These are phyloP conservation scores for Lithophane semibrunnea DNA, from an alignment of 2,888 invertebrate species.

Conservation along the genomic window DNA sequence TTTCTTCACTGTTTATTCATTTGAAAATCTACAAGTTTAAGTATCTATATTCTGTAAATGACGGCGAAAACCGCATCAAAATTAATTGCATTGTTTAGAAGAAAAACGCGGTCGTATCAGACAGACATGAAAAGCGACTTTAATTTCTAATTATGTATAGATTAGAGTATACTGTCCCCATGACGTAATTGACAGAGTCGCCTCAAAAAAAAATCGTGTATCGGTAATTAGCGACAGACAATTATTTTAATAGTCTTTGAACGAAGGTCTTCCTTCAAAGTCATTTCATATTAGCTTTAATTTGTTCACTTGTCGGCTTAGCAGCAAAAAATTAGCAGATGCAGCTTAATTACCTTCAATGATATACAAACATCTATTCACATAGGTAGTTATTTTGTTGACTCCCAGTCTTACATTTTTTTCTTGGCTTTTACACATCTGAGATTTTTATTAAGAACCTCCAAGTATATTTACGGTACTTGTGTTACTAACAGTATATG, in stretches of 20 bases:
- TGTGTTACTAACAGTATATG: too few species aligned
- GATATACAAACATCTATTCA: conserved; percentile 6
- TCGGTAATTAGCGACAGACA: background rate
- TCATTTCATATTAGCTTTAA: conserved; percentile 28
- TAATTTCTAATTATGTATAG: too few species aligned
- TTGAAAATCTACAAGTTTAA: background rate
- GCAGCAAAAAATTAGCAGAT: conserved; percentile 19
- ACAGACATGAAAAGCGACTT: too few species aligned
- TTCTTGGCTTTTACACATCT: background rate
- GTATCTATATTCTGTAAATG: background rate
- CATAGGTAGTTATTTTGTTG: background rate
- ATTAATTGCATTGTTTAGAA: too few species aligned
- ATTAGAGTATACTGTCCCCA: background rate
- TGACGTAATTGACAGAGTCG: background rate
- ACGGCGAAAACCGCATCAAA: too few species aligned
- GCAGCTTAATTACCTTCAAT: conserved; percentile 21
- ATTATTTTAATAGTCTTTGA: conserved; percentile 9
- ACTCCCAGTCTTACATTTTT: background rate
- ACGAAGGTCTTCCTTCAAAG: conserved; percentile 26
- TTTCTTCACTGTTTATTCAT: background rate
- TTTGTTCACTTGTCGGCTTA: conserved; percentile 15
- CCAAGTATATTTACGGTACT: background rate
- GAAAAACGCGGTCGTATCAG: too few species aligned
- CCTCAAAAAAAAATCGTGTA: background rate
- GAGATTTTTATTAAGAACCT: background rate